Conservation (phyloP, 2,888 invertebrate genomes). For the Cabera pusaria region DNA sequence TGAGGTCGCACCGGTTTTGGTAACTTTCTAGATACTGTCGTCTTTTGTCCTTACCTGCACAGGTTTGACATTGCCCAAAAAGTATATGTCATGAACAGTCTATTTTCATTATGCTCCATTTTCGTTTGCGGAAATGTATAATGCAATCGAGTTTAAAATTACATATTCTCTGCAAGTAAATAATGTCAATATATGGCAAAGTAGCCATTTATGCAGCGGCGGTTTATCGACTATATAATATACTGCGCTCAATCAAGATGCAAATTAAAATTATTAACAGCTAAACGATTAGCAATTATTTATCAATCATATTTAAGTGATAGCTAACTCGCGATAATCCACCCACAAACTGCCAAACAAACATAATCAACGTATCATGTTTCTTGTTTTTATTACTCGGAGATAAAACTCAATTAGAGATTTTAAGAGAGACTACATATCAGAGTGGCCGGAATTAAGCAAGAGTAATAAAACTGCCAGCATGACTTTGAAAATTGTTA, state of each 20-base stretch:
- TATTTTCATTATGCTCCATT: constrained; percentile 6
- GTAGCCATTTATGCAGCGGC: not conserved
- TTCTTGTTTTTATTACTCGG: constrained; percentile 1
- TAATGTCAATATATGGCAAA: not conserved
- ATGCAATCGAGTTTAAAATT: constrained; percentile 13
- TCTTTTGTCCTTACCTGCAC: constrained; percentile 16
- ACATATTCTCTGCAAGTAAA: constrained; percentile 1
- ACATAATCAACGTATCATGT: constrained; percentile 7
- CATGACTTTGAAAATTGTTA: constrained; percentile 26
- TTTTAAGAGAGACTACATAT: constrained; percentile 16
- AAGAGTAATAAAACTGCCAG: constrained; percentile 21
- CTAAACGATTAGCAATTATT: constrained; percentile 16
- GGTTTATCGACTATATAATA: constrained; percentile 12
- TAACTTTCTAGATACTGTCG: constrained; percentile 27
- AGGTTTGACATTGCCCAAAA: constrained; percentile 10
- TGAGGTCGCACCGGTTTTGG: constrained; percentile 30
- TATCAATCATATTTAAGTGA: constrained; percentile 15
- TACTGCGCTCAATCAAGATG: constrained; percentile 14
- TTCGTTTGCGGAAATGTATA: constrained; percentile 11
- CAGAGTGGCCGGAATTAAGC: constrained; percentile 15
- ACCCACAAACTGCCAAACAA: constrained; percentile 2
- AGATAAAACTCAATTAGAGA: constrained; percentile 22
- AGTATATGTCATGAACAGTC: constrained; percentile 6
- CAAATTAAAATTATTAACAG: constrained; percentile 18
- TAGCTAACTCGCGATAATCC: constrained; percentile 1